Conservation (phyloP, 2,888 invertebrate genomes). For the Branchellion lobata region DNA sequence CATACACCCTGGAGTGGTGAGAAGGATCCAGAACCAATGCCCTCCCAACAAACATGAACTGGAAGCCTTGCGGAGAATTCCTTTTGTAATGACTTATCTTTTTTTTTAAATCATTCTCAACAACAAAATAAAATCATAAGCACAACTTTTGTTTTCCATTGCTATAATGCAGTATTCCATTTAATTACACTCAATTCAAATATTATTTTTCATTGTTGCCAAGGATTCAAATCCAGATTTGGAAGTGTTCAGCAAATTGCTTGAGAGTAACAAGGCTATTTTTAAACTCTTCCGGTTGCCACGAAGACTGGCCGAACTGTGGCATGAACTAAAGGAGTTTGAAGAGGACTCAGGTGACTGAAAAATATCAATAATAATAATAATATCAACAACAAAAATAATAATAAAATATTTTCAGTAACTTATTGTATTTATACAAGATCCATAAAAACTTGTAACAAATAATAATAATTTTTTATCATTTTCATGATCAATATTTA, state of each 20-base stretch:
- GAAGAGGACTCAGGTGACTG: background rate
- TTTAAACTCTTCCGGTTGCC: background rate
- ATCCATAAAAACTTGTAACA: too few relatives aligned
- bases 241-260: background rate
- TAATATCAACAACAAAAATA: background rate
- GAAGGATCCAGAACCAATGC: background rate
- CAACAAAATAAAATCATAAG: too few relatives aligned
- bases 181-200: background rate
- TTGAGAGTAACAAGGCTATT: background rate
- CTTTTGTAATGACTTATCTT: too few relatives aligned
- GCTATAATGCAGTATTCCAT: too few relatives aligned
- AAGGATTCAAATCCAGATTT: conserved; percentile 2
- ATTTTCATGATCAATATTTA: too few relatives aligned
- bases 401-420: background rate
- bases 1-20: background rate
- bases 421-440: too few relatives aligned
- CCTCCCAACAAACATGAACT: background rate
- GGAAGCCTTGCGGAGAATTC: background rate
- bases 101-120: too few relatives aligned
- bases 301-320: background rate
- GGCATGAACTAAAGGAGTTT: background rate
- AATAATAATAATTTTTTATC: too few relatives aligned
- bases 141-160: too few relatives aligned
- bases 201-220: too few relatives aligned
- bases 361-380: too few relatives aligned